phyloP scores from a whole-genome alignment of 1,140 invertebrate species.

The Lordiphosa stackelbergi region DNA sequence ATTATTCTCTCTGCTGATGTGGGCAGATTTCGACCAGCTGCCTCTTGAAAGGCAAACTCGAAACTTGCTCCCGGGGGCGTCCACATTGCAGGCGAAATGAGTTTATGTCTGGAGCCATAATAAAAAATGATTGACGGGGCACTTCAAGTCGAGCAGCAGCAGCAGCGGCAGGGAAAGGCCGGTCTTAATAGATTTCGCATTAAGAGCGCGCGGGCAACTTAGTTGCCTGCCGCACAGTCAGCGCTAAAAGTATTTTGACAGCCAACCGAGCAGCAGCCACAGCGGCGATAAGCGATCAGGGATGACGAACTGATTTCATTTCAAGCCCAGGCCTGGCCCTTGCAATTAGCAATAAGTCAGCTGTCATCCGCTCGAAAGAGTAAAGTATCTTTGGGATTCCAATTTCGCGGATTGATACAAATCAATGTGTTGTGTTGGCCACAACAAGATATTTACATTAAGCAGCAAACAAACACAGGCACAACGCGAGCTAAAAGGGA shows the following conservation, averaged over 20 bases:
- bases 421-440: slow-evolving; percentile 48
- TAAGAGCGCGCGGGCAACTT: slow-evolving; percentile 37
- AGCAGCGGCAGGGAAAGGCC: slow-evolving; percentile 14
- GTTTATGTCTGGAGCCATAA: slow-evolving; percentile 72
- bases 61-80: slow-evolving; percentile 53
- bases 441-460: slow-evolving; percentile 61
- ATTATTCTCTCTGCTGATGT: slow-evolving; percentile 60
- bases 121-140: slow-evolving; percentile 74
- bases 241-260: slow-evolving; percentile 74
- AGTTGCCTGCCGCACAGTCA: slow-evolving; percentile 28
- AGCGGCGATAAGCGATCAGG: slow-evolving; percentile 62
- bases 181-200: slow-evolving; percentile 59
- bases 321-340: slow-evolving; percentile 24
- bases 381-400: slow-evolving; percentile 51
- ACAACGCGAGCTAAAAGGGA: slow-evolving; percentile 25
- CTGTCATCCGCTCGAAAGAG: slow-evolving; percentile 42
- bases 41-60: slow-evolving; percentile 21
- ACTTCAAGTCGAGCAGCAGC: slow-evolving; percentile 49
- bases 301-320: slow-evolving; percentile 71
- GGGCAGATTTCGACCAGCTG: slow-evolving; percentile 57
- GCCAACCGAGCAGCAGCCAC: slow-evolving; percentile 25
- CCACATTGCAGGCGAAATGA: slow-evolving; percentile 67
- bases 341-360: slow-evolving; percentile 75
- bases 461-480: slow-evolving; percentile 29
- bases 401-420: slow-evolving; percentile 61